A percentile compares a stretch with the other conserved stretches of the same genome.
phyloP scores from a whole-genome alignment of 2,797 vertebrate species.

The Lepus oiostolus region DNA sequence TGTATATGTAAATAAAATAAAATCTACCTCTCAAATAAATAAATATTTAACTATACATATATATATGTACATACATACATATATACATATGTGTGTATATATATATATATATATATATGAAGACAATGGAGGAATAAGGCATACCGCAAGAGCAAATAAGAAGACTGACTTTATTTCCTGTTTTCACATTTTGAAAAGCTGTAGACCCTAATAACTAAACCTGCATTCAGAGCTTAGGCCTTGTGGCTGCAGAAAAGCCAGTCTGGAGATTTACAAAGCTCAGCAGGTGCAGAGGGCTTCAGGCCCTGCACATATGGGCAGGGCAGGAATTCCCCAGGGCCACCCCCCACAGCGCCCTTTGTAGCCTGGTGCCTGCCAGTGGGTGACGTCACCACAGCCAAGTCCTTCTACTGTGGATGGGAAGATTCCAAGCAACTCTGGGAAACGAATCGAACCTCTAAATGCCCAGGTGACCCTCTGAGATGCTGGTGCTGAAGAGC shows the following conservation, averaged over 20 bases:
- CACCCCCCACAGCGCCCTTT: conserved; percentile 19
- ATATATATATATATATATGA: accelerated
- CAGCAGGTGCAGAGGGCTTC: background rate
- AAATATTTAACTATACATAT: too few species aligned
- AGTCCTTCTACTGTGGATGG: conserved; percentile 47
- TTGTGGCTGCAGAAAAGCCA: background rate
- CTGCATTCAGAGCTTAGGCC: background rate
- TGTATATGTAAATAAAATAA: too few species aligned
- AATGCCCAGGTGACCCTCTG: conserved; percentile 16
- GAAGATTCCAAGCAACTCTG: conserved; percentile 35
- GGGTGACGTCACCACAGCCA: conserved; percentile 43
- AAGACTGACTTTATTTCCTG: background rate
- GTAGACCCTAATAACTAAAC: background rate
- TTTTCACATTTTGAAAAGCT: background rate
- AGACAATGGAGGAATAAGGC: background rate
- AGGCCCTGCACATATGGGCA: accelerated
- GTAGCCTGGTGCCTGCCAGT: background rate
- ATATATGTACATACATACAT: too few species aligned
- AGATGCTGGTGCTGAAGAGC: conserved; percentile 39
- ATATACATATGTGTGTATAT: background rate
- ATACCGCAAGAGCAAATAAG: background rate
- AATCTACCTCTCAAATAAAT: too few species aligned
- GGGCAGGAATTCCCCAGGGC: conserved; percentile 29
- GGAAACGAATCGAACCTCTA: conserved; percentile 70
- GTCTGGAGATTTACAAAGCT: background rate